phyloP scores from a whole-genome alignment of 2,888 invertebrate genomes.

The Melanargia galathea region DNA sequence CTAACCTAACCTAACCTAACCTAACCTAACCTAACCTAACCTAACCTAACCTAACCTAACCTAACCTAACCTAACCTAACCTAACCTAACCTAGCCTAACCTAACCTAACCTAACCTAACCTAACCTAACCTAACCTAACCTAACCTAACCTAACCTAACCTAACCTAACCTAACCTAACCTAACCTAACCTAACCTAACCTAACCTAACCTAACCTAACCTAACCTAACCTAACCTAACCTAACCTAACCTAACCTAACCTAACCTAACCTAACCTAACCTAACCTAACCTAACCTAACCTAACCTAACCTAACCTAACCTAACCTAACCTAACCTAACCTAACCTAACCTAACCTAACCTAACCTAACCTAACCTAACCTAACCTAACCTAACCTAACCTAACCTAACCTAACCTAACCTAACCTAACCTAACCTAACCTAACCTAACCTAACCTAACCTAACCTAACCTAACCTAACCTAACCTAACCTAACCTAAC shows the following conservation, averaged over 20 bases:
- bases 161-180: constrained; percentile 31
- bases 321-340: constrained; percentile 41
- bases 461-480: constrained; percentile 42
- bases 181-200: constrained; percentile 33
- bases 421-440: constrained; percentile 40
- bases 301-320: constrained; percentile 38
- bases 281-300: constrained; percentile 32
- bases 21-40: constrained; percentile 32
- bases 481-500: constrained; percentile 41
- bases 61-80: constrained; percentile 36
- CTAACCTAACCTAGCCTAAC: constrained; percentile 33
- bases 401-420: constrained; percentile 42
- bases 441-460: constrained; percentile 42
- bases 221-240: constrained; percentile 33
- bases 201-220: constrained; percentile 32
- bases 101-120: constrained; percentile 32
- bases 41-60: constrained; percentile 35
- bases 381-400: constrained; percentile 41
- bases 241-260: constrained; percentile 29
- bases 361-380: constrained; percentile 41
- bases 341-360: constrained; percentile 32
- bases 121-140: constrained; percentile 31
- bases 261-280: constrained; percentile 29
- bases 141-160: constrained; percentile 26
- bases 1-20: constrained; percentile 32